Base-by-base conservation (phyloP, 64 coral and sea anemone species). In the Platygyra sinensis region DNA sequence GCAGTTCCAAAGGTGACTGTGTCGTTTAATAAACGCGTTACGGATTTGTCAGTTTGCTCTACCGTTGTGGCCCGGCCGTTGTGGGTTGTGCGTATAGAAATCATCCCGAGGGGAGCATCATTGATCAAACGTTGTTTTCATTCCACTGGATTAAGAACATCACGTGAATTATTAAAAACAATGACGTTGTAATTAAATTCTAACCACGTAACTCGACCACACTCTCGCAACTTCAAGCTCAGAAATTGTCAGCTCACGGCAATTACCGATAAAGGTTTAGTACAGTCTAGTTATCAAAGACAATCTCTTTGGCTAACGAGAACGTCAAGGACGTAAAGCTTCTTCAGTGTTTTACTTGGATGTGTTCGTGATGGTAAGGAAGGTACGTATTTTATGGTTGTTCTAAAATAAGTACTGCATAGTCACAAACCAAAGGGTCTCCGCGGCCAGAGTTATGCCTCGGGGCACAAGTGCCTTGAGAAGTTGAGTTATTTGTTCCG, bases 151-250 rank as follows among this genome's bases (percentile, higher is more conserved):
- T 80, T 80, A 63, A 30, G 30, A 62, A 31, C 59, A 82, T 82
- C 79, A 82, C 79, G 79, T 82, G 27, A 29, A 33, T 62, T 33
- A 31, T 20, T 69, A 69, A 69, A 82, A 32, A 82, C 29, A 62
- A 32, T 17, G 33, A 62, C 15, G 30, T 30, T 82, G 4, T 82
- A 82, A 82, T 82, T 32, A 82, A 80, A 82, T 82, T 82, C 79
- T 33, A 82, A 62, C 60, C 79, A 82, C 79, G 79, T 64, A 82
- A 82, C 18, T 18, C 27, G 29, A 82, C 79, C 54, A 38, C 79
- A 52, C 5, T 60, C 65, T 27, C 55, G 24, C 54, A 80, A 62
- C 10, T 4, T 20, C 55, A 79, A 11, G n/a, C 11, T 12, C 17
- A 50, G 50, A 82, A 62, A 33, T 0, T 62, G 29, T 18, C 27